These are phyloP conservation scores for Amphimedon queenslandica DNA, from an alignment of 37 sponge, comb jelly and placozoan species.

Conservation along the genomic window DNA sequence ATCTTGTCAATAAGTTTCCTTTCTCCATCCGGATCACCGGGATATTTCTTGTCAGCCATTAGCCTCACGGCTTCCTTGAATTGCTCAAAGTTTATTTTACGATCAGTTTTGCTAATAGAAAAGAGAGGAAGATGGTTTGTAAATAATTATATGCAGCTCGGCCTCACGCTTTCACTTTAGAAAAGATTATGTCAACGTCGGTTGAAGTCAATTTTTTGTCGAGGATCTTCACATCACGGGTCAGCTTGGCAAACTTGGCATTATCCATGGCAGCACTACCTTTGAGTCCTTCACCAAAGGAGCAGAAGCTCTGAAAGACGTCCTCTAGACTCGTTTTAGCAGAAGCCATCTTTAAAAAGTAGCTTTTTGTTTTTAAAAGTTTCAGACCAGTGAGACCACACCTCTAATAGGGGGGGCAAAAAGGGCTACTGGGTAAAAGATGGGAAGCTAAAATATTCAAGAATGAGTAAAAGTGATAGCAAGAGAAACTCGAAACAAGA, in stretches of 20 bases:
- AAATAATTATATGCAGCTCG: background rate
- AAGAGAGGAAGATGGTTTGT: background rate
- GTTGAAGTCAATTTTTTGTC: slow-evolving; percentile 82
- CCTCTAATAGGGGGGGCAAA: too few species aligned
- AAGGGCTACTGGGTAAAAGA: too few species aligned
- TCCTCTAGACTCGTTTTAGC: slow-evolving; percentile 18
- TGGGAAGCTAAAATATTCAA: too few species aligned
- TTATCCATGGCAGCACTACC: slow-evolving; percentile 58
- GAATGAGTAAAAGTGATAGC: too few species aligned
- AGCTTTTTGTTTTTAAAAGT: too few species aligned
- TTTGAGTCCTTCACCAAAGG: slow-evolving; percentile 57
- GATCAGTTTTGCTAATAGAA: slow-evolving; percentile 86
- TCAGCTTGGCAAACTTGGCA: slow-evolving; percentile 85
- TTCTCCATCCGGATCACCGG: slow-evolving; percentile 38
- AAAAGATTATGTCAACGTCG: slow-evolving; percentile 86
- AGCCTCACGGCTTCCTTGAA: slow-evolving; percentile 58
- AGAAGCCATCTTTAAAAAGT: background rate
- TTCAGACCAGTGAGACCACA: too few species aligned
- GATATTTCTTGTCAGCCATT: slow-evolving; percentile 73
- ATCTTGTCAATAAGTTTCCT: slow-evolving; percentile 41
- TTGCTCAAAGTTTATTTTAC: slow-evolving; percentile 80
- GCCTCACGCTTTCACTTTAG: slow-evolving; percentile 64
- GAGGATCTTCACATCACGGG: slow-evolving; percentile 64
- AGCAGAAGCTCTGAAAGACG: slow-evolving; percentile 52
- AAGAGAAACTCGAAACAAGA: too few species aligned